Conservation (phyloP, 2,113 vertebrate genomes). For the Meriones unguiculatus region DNA sequence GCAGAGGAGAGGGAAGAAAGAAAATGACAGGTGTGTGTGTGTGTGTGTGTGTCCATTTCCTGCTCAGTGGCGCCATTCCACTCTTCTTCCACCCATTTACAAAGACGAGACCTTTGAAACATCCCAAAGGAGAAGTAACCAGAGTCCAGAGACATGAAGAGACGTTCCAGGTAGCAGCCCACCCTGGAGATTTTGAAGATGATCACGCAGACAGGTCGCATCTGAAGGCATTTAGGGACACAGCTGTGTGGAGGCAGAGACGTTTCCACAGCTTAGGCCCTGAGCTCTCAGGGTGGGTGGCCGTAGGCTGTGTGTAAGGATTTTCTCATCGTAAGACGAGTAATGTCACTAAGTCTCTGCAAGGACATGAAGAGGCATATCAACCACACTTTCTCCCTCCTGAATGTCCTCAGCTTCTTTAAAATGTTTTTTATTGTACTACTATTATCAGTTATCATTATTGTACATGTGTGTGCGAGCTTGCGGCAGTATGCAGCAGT, state of each 20-base stretch:
- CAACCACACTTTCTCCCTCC: neutral
- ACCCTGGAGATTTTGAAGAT: neutral
- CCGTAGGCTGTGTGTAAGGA: neutral
- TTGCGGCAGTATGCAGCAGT: neutral
- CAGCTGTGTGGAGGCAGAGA: neutral
- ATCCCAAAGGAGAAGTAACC: neutral
- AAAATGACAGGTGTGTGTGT: neutral
- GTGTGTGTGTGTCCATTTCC: slow-evolving; percentile 38
- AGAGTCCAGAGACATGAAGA: neutral
- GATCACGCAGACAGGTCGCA: neutral
- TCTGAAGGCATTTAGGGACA: neutral
- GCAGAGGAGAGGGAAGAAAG: neutral
- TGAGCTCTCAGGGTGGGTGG: neutral
- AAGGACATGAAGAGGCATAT: fast-evolving
- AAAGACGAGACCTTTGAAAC: neutral
- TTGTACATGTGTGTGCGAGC: neutral
- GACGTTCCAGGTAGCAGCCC: neutral
- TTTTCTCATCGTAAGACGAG: neutral
- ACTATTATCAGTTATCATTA: neutral
- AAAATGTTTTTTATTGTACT: neutral
- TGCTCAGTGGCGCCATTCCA: slow-evolving; percentile 1
- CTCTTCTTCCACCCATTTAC: neutral
- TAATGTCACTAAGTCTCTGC: neutral
- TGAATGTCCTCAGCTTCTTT: neutral
- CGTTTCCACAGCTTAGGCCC: neutral